Base-by-base conservation (phyloP, 2,113 vertebrate genomes). In the Myotis lucifugus region DNA sequence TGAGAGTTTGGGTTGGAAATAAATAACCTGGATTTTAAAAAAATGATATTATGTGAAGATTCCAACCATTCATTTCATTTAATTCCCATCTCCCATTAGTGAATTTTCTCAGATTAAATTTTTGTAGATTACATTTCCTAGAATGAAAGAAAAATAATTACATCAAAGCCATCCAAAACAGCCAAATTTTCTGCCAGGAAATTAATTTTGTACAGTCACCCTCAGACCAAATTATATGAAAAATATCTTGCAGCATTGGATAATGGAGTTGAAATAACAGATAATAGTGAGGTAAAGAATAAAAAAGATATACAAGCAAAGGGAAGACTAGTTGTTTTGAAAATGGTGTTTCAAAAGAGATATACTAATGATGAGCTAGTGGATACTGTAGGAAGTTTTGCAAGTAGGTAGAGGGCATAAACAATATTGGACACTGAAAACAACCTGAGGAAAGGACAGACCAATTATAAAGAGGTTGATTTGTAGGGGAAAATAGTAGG, bases 131-230 rank as follows among this genome's bases (percentile, higher is more conserved):
- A 8, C 2, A 77, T 74, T 91, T 90, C n/a, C 27, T 81, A 84
- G 46, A 87, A 66, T 46, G 15, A 87, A 95, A 81, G 27, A 52
- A 85, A 92, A 86, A 48, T 73, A 77, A 61, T 64, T 86, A 42
- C 32, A 78, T 87, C 52, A 85, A 89, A 48, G 0, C 9, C 14
- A 34, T 5, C 23, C 17, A 78, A 73, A n/a, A 52, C 27, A 72
- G 8, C 18, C 37, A 90, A 42, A 27, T 83, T 88, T 46, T 87
- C 29, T 93, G 27, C 18, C 52, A 52, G 34, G 10, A 90, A 82
- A 90, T 25, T 78, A 56, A 91, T 9, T 92, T 87, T 56, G 15
- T 42, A 19, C 15, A 66, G 12, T 81, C 17, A 72, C 37, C 29
- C 64, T 91, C 40, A 90, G 66, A 88, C 2, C 13, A 82, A 52